Base-by-base conservation (phyloP, 2,888 invertebrate species). In the Caenorhabditis becei region DNA sequence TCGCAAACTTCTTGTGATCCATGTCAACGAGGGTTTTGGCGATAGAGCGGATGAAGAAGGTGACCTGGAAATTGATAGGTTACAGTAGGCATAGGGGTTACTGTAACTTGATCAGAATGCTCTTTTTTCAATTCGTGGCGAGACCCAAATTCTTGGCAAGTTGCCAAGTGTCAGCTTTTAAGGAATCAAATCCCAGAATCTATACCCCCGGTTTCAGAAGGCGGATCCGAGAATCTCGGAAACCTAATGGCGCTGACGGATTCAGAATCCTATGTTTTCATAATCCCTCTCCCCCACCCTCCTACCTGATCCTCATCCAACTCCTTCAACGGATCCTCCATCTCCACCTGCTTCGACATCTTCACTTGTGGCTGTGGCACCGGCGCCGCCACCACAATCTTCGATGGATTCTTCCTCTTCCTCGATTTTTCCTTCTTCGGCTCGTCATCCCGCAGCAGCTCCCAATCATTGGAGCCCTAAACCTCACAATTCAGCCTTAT, bases 31-130 rank as follows among this genome's bases (percentile, higher is more conserved):
- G 58, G 1, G 83, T 61, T 54, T 82, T 67, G 20, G 80, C 54
- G 53, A 85, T 72, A 1, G 83, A 80, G 23, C 82, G 78, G 20
- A 82, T 70, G 66, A 83, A 83, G 10, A 80, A 56, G 1, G 83
- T 61, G 35, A 85, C 78, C 83, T 84, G 65, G 53, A 80, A n/a
- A n/a, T n/a, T n/a, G n/a, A n/a, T n/a, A n/a, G n/a, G n/a, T n/a
- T n/a, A n/a, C n/a, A n/a, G n/a, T n/a, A n/a, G n/a, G n/a, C n/a
- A n/a, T n/a, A n/a, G n/a, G n/a, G n/a, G n/a, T n/a, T n/a, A n/a
- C n/a, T n/a, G n/a, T n/a, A n/a, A n/a, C n/a, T n/a, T n/a, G n/a
- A n/a, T n/a, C n/a, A n/a, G n/a, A n/a, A n/a, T n/a, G n/a, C n/a
- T n/a, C n/a, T n/a, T n/a, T n/a, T n/a, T n/a, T n/a, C n/a, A n/a